phyloP scores from a whole-genome alignment of 2,888 invertebrate species.

The Pristionchus exspectatus region DNA sequence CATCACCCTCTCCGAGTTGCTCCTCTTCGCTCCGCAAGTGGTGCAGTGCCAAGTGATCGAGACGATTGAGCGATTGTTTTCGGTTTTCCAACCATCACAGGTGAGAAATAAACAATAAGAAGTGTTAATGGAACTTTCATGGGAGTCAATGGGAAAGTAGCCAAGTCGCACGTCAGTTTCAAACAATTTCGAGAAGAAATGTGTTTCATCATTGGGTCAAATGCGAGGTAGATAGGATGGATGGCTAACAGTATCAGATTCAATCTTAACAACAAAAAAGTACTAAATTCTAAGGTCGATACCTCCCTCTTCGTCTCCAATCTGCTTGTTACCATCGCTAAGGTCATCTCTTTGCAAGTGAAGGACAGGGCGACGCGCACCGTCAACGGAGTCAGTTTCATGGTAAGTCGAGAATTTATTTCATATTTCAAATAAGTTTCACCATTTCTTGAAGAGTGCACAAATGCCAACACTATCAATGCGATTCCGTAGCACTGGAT shows the following conservation, averaged over 20 bases:
- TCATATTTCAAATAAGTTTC: too few relatives aligned
- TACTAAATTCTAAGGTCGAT: constrained; percentile 54
- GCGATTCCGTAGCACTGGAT: too few relatives aligned
- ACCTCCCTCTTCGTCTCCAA: constrained; percentile 71
- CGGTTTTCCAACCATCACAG: constrained; percentile 65
- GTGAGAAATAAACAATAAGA: too few relatives aligned
- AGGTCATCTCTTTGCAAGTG: constrained; percentile 75
- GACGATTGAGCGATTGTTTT: constrained; percentile 72
- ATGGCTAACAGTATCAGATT: too few relatives aligned
- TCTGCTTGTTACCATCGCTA: constrained; percentile 72
- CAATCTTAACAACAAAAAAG: too few relatives aligned
- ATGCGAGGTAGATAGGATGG: not conserved
- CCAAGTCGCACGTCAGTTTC: not conserved
- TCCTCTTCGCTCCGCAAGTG: constrained; percentile 75
- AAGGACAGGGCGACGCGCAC: constrained; percentile 72
- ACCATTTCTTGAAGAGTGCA: too few relatives aligned
- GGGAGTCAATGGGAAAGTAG: too few relatives aligned
- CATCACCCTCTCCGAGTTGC: constrained; percentile 73
- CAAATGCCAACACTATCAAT: too few relatives aligned
- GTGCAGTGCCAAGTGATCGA: constrained; percentile 76
- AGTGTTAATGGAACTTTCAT: too few relatives aligned
- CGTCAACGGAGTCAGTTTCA: constrained; percentile 67
- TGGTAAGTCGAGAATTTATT: constrained; percentile 62
- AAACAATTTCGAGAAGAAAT: not conserved
- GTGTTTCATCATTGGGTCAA: not conserved